Percentiles rank a stretch among this genome's conserved stretches.
Conservation (phyloP, 2,888 invertebrate genomes). For the Caradrina kadenii region DNA sequence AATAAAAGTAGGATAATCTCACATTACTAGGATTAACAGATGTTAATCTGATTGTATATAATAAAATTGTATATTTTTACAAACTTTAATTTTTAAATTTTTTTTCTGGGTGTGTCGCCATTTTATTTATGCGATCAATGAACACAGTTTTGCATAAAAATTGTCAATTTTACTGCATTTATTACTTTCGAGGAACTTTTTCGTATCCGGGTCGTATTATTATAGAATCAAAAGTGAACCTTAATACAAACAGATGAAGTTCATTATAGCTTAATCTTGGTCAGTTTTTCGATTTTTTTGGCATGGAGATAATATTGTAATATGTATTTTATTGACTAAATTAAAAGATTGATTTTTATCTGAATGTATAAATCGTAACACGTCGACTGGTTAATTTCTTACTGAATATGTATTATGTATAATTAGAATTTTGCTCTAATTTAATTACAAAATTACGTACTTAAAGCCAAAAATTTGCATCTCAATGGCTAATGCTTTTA, state of each 20-base stretch:
- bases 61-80: background rate
- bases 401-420: conserved; percentile 32
- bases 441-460: conserved; percentile 6
- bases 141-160: conserved; percentile 28
- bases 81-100: background rate
- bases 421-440: conserved; percentile 12
- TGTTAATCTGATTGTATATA: conserved; percentile 1
- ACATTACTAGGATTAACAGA: background rate
- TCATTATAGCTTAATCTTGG: conserved; percentile 1
- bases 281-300: conserved; percentile 1
- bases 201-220: conserved; percentile 34
- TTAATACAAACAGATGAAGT: background rate
- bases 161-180: conserved; percentile 26
- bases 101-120: conserved; percentile 9
- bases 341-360: conserved; percentile 42
- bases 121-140: conserved; percentile 36
- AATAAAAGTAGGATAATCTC: background rate
- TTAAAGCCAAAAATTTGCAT: conserved; percentile 18
- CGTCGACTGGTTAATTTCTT: conserved; percentile 23
- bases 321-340: conserved; percentile 29
- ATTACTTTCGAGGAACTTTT: conserved; percentile 8
- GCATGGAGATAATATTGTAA: conserved; percentile 9
- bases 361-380: conserved; percentile 38
- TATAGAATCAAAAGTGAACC: background rate
- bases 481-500: conserved; percentile 16